Evolutionary conservation across 2,113 vertebrate species (phyloP), one percentile per base, ranked within the genome.

Genomic region (Barnardius zonarius): DNA sequence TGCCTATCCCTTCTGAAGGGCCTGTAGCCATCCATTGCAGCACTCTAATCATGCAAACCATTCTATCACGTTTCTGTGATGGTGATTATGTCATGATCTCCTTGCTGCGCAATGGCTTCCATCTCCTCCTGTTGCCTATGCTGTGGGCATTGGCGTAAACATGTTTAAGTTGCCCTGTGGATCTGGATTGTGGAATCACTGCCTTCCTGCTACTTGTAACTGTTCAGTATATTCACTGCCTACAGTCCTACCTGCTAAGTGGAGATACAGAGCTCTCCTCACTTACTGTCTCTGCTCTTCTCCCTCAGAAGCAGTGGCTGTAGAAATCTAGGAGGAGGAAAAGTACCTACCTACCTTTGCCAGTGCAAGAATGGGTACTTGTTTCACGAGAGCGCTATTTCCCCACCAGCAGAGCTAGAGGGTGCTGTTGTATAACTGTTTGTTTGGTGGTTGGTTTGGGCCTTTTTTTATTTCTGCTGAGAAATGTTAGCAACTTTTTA

Each of bases 401-500:
- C 77, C 74, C 66, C 35, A 31, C 41, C 73, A 70, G 67, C 37
- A 90, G 77, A 87, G 91, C 85, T 95, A 97, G 97, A 95, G 95
- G 96, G 96, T 86, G 94, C 96, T 97, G 20, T 96, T 95, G 95
- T 87, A 95, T 77, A 97, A 59, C n/a, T 31, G 17, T 85, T 86
- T 76, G 39, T 51, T 59, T 64, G 5, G 1, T 31, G 63, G 7
- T 43, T 37, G 22, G 25, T 44, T 31, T 59, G 33, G 19, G 23
- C n/a, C 66, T 79, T 43, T 90, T 54, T 41, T 6, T 1, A 73
- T 78, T 67, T 85, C 46, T 77, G 27, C 49, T 63, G 41, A 55
- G 62, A 78, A 37, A 69, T 52, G 9, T 72, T 85, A 61, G 13
- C 48, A 69, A 57, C 9, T 62, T 84, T 57, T 88, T 62, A 39